Percentiles rank a stretch among this genome's conserved stretches.
phyloP scores from a whole-genome alignment of 2,888 invertebrate genomes.

The Agriotes lineatus region DNA sequence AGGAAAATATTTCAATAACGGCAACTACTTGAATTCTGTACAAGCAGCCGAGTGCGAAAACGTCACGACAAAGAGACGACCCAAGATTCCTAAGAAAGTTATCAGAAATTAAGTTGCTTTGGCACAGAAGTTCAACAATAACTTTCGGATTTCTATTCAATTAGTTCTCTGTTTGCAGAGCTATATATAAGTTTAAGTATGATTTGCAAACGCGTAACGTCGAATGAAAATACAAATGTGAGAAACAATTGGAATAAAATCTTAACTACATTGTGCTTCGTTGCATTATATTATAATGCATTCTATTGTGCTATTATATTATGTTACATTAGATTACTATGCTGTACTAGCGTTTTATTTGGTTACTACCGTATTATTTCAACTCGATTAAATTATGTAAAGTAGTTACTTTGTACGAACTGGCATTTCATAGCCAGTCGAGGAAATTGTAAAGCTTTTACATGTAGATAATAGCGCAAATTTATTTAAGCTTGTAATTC shows the following conservation, averaged over 20 bases:
- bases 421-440: neutral
- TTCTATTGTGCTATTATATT: slow-evolving; percentile 2
- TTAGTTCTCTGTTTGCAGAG: slow-evolving; percentile 2
- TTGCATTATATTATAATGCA: neutral
- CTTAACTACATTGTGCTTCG: neutral
- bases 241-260: slow-evolving; percentile 8
- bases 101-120: neutral
- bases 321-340: neutral
- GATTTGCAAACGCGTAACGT: neutral
- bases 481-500: too few species aligned
- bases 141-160: slow-evolving; percentile 5
- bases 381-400: slow-evolving; percentile 10
- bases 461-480: too few species aligned
- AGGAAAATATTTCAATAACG: slow-evolving; percentile 8
- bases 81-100: slow-evolving; percentile 4
- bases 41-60: slow-evolving; percentile 3
- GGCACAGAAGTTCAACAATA: neutral
- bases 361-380: slow-evolving; percentile 2
- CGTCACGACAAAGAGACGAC: slow-evolving; percentile 9
- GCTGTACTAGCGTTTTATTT: slow-evolving; percentile 5
- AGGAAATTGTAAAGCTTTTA: neutral
- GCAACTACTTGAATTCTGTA: neutral
- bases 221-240: slow-evolving; percentile 9
- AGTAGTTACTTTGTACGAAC: neutral
- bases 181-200: neutral